Conservation (phyloP, 2,888 invertebrate species). For the Caenorhabditis wallacei region DNA sequence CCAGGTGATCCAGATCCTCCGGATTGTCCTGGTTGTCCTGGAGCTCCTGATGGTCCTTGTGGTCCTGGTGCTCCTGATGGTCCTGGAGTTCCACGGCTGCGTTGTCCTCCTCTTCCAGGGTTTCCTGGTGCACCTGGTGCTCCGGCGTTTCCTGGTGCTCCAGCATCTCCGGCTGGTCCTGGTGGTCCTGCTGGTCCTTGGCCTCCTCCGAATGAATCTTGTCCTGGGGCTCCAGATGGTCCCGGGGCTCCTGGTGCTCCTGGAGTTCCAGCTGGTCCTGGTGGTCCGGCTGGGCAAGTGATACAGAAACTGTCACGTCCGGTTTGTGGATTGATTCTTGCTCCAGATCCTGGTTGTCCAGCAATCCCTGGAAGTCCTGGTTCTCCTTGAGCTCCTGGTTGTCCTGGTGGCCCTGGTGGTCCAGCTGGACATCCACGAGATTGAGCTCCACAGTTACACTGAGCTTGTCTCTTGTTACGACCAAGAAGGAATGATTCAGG, state of each 20-base stretch:
- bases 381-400: slow-evolving; percentile 67
- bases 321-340: slow-evolving; percentile 56
- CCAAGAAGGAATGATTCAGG: slow-evolving; percentile 52
- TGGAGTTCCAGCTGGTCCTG: slow-evolving; percentile 64
- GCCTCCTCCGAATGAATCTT: slow-evolving; percentile 49
- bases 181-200: slow-evolving; percentile 58
- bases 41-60: slow-evolving; percentile 53
- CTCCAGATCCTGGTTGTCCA: slow-evolving; percentile 63
- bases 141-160: slow-evolving; percentile 58
- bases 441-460: slow-evolving; percentile 71
- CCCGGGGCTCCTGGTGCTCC: slow-evolving; percentile 59
- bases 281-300: slow-evolving; percentile 68
- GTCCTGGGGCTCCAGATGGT: slow-evolving; percentile 51
- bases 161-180: slow-evolving; percentile 56
- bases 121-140: slow-evolving; percentile 56
- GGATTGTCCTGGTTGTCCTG: slow-evolving; percentile 56
- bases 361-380: slow-evolving; percentile 60
- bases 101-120: slow-evolving; percentile 64
- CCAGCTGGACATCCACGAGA: slow-evolving; percentile 71
- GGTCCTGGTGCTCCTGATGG: slow-evolving; percentile 55
- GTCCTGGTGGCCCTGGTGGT: slow-evolving; percentile 72
- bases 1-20: slow-evolving; percentile 56
- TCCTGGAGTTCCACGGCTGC: slow-evolving; percentile 59
- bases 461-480: slow-evolving; percentile 70
- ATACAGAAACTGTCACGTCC: slow-evolving; percentile 61